Base-by-base conservation (phyloP, 2,888 invertebrate genomes). In the Ecliptopera silaceata region DNA sequence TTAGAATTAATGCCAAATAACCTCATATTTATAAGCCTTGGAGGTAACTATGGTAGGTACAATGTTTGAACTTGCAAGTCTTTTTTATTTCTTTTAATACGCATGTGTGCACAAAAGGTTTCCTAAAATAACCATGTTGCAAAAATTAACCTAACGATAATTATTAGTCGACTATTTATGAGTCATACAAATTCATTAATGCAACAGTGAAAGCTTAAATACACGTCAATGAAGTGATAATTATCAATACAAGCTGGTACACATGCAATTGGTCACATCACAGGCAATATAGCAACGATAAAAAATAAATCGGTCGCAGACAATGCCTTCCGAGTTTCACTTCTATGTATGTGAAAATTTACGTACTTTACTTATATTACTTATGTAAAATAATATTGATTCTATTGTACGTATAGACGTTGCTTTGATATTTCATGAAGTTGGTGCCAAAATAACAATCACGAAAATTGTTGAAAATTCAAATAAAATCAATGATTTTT, bases 201-300 rank as follows among this genome's bases (percentile, higher is more conserved):
- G 45, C 54, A 62, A 66, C 73, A 84, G 86, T 82, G 86, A 88
- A 86, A 87, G 84, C 79, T 68, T 72, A 4, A 72, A 69, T 69
- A 71, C 69, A 75, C 68, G 74, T 73, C 74, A 74, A 80, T 82
- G 80, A 69, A 80, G 74, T 74, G 68, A 74, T 74, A 66, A 75
- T 71, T 70, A 68, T 68, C 67, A 69, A 76, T 56, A 54, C 50
- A 49, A 53, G 47, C 18, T 31, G 29, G 46, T 47, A 47, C 22
- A 49, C 42, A 54, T 47, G 43, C 26, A 44, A 56, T 56, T 47
- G 29, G 38, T 20, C 50, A 38, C 38, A 46, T 26, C 26, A 26
- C 26, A 49, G 46, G 42, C 75, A 72, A 26, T 75, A 83, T 77
- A 71, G 66, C 57, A 64, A 63, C 67, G 65, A 72, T 77, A 77